These are phyloP conservation scores for Pseudomyrmex pallidus DNA, from an alignment of 1,140 invertebrate species.

Conservation along the genomic window DNA sequence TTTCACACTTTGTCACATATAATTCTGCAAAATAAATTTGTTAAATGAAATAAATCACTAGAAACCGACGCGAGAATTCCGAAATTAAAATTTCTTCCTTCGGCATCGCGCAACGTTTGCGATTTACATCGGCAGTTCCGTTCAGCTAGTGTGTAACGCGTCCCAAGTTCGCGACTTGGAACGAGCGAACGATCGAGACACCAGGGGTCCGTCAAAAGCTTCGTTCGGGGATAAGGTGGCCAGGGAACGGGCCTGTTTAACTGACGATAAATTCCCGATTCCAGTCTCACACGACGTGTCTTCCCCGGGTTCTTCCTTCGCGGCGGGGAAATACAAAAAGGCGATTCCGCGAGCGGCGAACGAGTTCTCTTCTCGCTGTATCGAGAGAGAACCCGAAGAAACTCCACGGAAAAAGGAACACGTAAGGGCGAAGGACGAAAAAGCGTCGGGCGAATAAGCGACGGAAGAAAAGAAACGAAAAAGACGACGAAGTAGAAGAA, in stretches of 20 bases:
- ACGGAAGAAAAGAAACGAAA: conserved; percentile 53
- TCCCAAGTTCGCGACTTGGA: conserved; percentile 12
- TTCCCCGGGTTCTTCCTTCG: conserved; percentile 54
- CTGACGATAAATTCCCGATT: conserved; percentile 78
- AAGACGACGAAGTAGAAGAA: conserved; percentile 51
- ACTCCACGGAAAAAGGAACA: conserved; percentile 61
- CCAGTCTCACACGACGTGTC: conserved; percentile 63
- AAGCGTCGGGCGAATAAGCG: conserved; percentile 13
- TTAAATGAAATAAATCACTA: conserved; percentile 17
- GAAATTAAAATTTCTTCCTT: conserved; percentile 30
- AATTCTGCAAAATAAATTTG: background rate
- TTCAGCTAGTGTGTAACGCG: conserved; percentile 2
- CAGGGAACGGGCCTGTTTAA: conserved; percentile 71
- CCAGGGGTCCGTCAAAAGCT: conserved; percentile 62
- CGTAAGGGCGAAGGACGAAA: conserved; percentile 36
- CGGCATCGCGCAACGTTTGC: background rate
- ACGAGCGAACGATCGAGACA: conserved; percentile 49
- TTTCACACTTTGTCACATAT: background rate
- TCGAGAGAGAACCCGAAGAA: conserved; percentile 54
- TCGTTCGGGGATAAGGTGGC: conserved; percentile 63
- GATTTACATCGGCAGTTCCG: conserved; percentile 50
- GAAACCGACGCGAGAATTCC: background rate
- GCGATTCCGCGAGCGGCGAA: conserved; percentile 68
- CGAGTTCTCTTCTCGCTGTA: conserved; percentile 66
- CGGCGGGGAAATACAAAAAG: conserved; percentile 75